Base-by-base conservation (phyloP, 2,797 vertebrate species). In the Manis javanica region DNA sequence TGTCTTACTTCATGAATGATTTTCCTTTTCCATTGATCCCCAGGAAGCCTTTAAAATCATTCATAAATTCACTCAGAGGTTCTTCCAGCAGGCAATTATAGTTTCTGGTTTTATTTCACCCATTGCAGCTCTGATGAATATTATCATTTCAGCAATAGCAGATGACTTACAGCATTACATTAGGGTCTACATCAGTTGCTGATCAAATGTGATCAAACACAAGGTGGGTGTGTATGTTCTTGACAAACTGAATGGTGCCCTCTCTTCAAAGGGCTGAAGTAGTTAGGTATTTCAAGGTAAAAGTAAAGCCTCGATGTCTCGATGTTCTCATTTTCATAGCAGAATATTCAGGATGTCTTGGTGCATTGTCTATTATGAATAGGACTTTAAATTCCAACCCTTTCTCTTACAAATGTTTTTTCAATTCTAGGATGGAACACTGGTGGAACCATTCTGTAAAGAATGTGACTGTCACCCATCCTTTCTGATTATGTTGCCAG, bases 381-480 rank as follows among this genome's bases (percentile, higher is more conserved):
- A 55, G 11, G 71, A 63, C 10, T 46, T 92, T 72, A 72, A 91
- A 64, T 64, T 69, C 51, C 21, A 68, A 49, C 34, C 18, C 26
- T 72, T 94, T 49, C 39, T 75, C 14, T 69, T 72, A 34, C 7
- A 81, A 81, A 13, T 85, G 61, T 61, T 91, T 71, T 57, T 88
- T 87, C 29, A 92, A 71, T 69, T 69, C 59, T 61, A 72, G 68
- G 72, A 72, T 64, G 10, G 92, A 89, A 34, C 39, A 64, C 55
- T 72, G 51, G 11, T 59, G n/a, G 57, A 64, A 79, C 21, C 72
- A 66, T 49, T 96, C 74, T 34, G 75, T 72, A 57, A 92, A 96
- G 10, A 91, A 42, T 34, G 34, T 53, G n/a, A 13, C 14, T 37
- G 72, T 81, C 46, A 92, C 55, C 39, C 57, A 88, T 3, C 16